phyloP scores from a whole-genome alignment of 2,797 vertebrate species.

The Chanos chanos region DNA sequence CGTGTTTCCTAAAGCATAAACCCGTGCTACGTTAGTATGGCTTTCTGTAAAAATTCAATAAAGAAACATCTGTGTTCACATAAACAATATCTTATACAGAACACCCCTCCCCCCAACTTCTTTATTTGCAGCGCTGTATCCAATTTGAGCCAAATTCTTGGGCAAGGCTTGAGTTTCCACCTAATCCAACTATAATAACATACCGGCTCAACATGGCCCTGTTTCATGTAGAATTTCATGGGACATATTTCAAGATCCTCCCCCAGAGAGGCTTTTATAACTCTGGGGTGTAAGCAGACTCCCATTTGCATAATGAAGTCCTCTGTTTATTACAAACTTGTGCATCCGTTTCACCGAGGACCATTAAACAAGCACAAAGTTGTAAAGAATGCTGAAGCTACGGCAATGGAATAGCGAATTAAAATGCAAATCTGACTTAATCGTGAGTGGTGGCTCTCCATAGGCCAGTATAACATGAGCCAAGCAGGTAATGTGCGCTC shows the following conservation, averaged over 20 bases:
- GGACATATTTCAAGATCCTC: conserved; percentile 50
- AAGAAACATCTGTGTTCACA: conserved; percentile 9
- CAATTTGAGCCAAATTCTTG: conserved; percentile 31
- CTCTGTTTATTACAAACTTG: conserved; percentile 69
- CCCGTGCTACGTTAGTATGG: not conserved
- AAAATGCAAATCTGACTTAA: conserved; percentile 69
- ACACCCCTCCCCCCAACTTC: not conserved
- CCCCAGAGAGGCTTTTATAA: conserved; percentile 53
- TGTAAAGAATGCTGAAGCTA: conserved; percentile 56
- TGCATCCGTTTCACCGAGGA: conserved; percentile 66
- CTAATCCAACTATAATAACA: conserved; percentile 39
- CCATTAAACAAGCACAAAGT: conserved; percentile 70
- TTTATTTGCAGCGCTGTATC: conserved; percentile 3
- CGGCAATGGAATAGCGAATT: conserved; percentile 56
- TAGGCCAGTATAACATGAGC: conserved; percentile 46
- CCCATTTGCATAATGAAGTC: conserved; percentile 72
- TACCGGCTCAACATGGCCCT: conserved; percentile 12
- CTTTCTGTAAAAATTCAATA: conserved; percentile 3
- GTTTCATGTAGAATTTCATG: conserved; percentile 47
- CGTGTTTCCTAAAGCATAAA: not conserved
- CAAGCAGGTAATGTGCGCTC: conserved; percentile 57
- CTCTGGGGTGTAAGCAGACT: conserved; percentile 43
- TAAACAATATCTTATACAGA: no score
- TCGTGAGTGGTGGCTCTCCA: conserved; percentile 53
- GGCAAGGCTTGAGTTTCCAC: conserved; percentile 17